Percentiles rank a stretch among this genome's conserved stretches.
phyloP scores from a whole-genome alignment of 2,888 invertebrate genomes.

The Troides oblongomaculatus region DNA sequence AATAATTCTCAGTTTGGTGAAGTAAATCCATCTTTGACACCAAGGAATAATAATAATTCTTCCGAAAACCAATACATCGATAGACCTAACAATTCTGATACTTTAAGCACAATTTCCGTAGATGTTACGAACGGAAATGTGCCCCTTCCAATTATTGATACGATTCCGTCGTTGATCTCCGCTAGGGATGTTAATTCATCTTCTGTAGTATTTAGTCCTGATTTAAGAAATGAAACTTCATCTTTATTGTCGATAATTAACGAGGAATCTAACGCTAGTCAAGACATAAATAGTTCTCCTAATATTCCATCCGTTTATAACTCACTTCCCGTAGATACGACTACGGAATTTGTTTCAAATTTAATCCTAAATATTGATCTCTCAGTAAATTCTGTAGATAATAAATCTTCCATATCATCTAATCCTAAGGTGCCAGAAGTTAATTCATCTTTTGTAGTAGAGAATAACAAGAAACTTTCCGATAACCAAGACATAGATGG shows the following conservation, averaged over 20 bases:
- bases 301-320: not conserved
- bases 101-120: not conserved
- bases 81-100: not conserved
- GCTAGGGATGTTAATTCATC: not conserved
- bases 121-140: not conserved
- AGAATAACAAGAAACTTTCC: not conserved
- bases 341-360: not conserved
- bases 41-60: not conserved
- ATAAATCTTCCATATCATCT: not conserved
- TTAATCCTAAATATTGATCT: not conserved
- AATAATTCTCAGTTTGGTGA: not conserved
- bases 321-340: not conserved
- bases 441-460: not conserved
- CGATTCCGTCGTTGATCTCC: not conserved
- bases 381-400: not conserved
- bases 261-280: not conserved
- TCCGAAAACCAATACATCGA: not conserved
- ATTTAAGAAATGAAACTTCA: not conserved
- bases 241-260: not conserved
- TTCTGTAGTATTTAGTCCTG: not conserved
- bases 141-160: not conserved
- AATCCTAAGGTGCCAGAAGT: not conserved
- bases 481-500: not conserved
- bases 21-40: not conserved
- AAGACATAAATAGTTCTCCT: not conserved